Base-by-base conservation (phyloP, 2,113 vertebrate genomes). In the Eulemur macaco region DNA sequence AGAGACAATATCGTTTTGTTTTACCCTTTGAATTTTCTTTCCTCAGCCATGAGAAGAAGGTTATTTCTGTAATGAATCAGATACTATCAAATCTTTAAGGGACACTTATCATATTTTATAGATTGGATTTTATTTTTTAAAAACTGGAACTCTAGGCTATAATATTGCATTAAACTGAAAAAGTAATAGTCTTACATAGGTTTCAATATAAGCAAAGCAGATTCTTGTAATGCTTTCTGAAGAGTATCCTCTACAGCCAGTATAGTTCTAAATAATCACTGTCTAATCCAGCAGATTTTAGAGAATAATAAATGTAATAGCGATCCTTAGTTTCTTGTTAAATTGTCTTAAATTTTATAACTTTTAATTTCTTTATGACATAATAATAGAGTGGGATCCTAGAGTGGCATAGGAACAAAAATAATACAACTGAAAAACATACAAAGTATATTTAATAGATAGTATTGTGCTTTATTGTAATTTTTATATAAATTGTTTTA, bases 21-120 rank as follows among this genome's bases (percentile, higher is more conserved):
- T 63, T 60, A 47, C 39, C 2, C 31, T 76, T 93, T 85, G 68
- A 52, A 88, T 82, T 95, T 95, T 34, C 17, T 69, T 95, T 69
- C 1, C 2, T 64, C 15, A 23, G 12, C 5, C 14, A n/a, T 42
- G 42, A 66, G 31, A 37, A 71, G n/a, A 78, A 60, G 56, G 3
- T 21, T 77, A n/a, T 90, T 95, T 71, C 63, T 34, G 12, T 39
- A 68, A 58, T 88, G 6, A 83, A 74, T 80, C 47, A 81, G 20
- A n/a, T 63, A 31, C 27, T 21, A 34, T 14, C 6, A 76, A 25
- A 39, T 13, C 21, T 58, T 87, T 45, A 31, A 74, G 20, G 9
- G 81, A 15, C 15, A 54, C 1, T 37, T 82, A 86, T 13, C 39
- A 54, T 78, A 64, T 52, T 58, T 66, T 31, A 25, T 45, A 84